A percentile compares a stretch with the other conserved stretches of the same genome.
phyloP scores from a whole-genome alignment of 2,888 invertebrate genomes.

The Callyntrura guangdongensis region DNA sequence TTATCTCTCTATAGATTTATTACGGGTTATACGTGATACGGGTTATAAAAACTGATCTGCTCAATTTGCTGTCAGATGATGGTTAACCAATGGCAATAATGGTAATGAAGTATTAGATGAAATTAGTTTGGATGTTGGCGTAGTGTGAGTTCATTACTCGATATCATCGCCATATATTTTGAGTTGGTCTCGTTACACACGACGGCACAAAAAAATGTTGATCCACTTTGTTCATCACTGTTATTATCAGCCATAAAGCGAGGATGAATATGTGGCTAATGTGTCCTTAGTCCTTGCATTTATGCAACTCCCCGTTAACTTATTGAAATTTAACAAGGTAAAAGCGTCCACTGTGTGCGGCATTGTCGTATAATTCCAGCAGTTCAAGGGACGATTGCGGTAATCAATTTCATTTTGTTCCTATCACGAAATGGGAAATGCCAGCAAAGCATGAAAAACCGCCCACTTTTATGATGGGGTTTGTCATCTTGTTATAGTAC shows the following conservation, averaged over 20 bases:
- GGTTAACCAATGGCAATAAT: neutral
- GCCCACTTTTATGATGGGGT: neutral
- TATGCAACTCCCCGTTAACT: neutral
- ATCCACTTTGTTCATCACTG: neutral
- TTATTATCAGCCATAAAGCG: neutral
- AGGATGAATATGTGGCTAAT: neutral
- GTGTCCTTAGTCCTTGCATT: neutral
- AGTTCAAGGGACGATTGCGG: neutral
- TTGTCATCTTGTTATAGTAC: neutral
- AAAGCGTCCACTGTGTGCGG: neutral
- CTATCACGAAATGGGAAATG: slow-evolving; percentile 3
- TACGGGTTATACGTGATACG: too few relatives aligned
- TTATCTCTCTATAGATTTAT: too few relatives aligned
- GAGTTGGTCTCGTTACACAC: neutral
- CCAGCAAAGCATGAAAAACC: slow-evolving; percentile 3
- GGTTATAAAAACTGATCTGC: too few relatives aligned
- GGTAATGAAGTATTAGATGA: neutral
- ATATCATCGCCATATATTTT: slow-evolving; percentile 7
- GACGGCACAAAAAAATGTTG: neutral
- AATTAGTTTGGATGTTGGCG: neutral
- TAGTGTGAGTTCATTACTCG: neutral
- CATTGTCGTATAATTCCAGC: neutral
- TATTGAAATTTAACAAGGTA: neutral
- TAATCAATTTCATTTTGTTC: slow-evolving; percentile 22
- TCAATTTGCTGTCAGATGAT: too few relatives aligned